These are phyloP conservation scores for Chrysomela aeneicollis DNA, from an alignment of 2,888 invertebrate genomes.

Conservation along the genomic window DNA sequence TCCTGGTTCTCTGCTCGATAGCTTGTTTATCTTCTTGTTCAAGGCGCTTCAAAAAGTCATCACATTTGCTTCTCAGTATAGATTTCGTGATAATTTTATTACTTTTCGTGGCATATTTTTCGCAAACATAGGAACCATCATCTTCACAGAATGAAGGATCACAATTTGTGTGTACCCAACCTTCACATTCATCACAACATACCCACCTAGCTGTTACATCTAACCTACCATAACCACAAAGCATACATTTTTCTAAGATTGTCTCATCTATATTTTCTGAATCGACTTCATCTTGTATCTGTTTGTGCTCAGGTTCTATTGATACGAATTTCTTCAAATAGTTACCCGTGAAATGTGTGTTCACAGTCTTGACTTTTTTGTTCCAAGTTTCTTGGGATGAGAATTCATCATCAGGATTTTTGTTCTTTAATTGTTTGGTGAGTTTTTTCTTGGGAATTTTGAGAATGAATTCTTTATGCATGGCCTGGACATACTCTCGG, in stretches of 20 bases:
- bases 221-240: neutral
- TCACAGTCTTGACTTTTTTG: neutral
- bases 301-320: neutral
- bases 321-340: neutral
- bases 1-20: neutral
- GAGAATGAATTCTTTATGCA: neutral
- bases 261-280: neutral
- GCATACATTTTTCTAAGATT: neutral
- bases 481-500: neutral
- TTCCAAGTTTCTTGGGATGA: conserved; percentile 3
- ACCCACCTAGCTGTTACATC: neutral
- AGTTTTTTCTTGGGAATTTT: neutral
- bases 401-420: neutral
- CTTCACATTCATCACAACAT: neutral
- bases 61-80: too few relatives aligned
- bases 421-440: too few relatives aligned
- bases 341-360: neutral
- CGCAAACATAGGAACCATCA: neutral
- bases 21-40: too few relatives aligned
- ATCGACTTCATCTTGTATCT: neutral
- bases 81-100: too few relatives aligned
- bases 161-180: neutral
- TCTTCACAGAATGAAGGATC: too few relatives aligned
- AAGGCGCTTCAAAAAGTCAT: too few relatives aligned
- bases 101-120: neutral